Conservation (phyloP, 2,888 invertebrate species). For the Drosophila robusta region DNA sequence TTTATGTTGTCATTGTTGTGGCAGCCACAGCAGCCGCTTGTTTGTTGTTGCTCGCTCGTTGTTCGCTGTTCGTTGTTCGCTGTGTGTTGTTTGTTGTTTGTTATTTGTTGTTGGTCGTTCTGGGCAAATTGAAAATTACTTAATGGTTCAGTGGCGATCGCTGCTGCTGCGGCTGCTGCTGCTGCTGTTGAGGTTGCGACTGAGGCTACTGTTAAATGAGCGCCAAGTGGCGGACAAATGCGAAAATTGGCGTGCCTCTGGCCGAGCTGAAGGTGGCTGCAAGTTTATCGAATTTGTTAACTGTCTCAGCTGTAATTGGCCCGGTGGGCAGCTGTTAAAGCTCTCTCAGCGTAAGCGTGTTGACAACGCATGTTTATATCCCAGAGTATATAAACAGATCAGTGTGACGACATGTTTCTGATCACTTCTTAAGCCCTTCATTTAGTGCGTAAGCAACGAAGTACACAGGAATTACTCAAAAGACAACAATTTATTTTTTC, state of each 20-base stretch:
- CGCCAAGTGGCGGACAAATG: conserved; percentile 71
- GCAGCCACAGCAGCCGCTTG: conserved; percentile 37
- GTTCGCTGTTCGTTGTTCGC: conserved; percentile 26
- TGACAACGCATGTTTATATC: conserved; percentile 24
- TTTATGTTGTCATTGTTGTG: conserved; percentile 78
- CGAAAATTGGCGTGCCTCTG: conserved; percentile 56
- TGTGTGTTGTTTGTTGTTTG: conserved; percentile 23
- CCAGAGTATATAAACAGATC: neutral
- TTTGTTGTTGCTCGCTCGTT: conserved; percentile 23
- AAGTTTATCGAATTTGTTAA: conserved; percentile 34
- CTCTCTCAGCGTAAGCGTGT: conserved; percentile 18
- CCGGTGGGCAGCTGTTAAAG: conserved; percentile 12
- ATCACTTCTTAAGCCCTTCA: neutral
- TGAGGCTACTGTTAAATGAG: conserved; percentile 74
- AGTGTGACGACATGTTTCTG: conserved; percentile 12
- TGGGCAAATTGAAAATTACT: conserved; percentile 77
- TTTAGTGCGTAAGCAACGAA: neutral
- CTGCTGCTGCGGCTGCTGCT: conserved; percentile 19
- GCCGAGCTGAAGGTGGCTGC: conserved; percentile 7
- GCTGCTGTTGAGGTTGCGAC: conserved; percentile 3
- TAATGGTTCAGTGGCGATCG: conserved; percentile 79
- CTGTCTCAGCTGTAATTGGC: conserved; percentile 27
- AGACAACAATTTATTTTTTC: too few species aligned
- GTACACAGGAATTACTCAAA: too few species aligned
- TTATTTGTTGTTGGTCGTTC: conserved; percentile 23